Base-by-base conservation (phyloP, 1,140 invertebrate genomes). In the Rhopalosiphum padi region DNA sequence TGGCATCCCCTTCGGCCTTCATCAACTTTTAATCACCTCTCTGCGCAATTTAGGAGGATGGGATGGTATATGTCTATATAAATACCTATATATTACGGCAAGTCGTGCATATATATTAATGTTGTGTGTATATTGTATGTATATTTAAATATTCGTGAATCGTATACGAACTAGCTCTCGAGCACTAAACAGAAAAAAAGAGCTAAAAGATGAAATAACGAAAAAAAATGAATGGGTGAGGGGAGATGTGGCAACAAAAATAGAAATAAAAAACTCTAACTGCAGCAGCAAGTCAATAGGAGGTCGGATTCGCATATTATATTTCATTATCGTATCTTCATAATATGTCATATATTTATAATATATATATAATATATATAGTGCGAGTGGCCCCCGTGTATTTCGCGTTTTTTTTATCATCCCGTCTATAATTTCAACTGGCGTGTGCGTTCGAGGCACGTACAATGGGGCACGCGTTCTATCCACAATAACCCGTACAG, bases 401-500 rank as follows among this genome's bases (percentile, higher is more conserved):
- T 87, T 87, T n/a, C 6, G 86, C 30, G n/a, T 48, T 87, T 23
- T 87, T 87, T 48, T 87, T 46, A 30, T 51, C n/a, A 7, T 22
- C 30, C n/a, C 86, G 86, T 48, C 15, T 85, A 23, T 87, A 87
- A 87, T 87, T 87, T 48, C 53, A 41, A 89, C n/a, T n/a, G 48
- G n/a, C 9, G 51, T 55, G 86, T 88, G 86, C 21, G 5, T 48
- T 30, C 86, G 46, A 87, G 51, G n/a, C 46, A 6, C 48, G 87
- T 51, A 89, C 88, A 89, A 89, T 89, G 88, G 88, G 88, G 88
- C 88, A 89, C 88, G 88, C 88, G 51, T 55, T 89, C 21, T 51
- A 18, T 53, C 6, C 51, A 46, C 30, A 30, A 43, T 85, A 85
- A 25, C 41, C 37, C 23, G 37, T 41, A 85, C 37, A 77, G 85